Base-by-base conservation (phyloP, 2,113 vertebrate genomes). In the Halcyon malimbica region DNA sequence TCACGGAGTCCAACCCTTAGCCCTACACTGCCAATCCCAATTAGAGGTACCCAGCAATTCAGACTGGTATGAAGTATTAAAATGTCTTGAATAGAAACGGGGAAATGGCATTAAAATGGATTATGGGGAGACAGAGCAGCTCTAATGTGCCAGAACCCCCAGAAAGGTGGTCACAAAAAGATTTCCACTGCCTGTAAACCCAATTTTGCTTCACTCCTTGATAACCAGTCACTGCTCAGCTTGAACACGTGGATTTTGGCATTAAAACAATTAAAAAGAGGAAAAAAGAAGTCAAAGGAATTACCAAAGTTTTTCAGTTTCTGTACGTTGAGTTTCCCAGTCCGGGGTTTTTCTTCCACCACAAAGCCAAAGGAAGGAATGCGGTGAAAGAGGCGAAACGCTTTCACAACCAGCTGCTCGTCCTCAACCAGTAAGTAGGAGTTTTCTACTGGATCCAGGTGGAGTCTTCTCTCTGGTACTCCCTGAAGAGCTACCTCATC, bases 311-410 rank as follows among this genome's bases (percentile, higher is more conserved):
- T 98, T 59, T 98, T 98, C 23, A 99, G 97, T 16, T 98, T 97
- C 75, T 98, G 98, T 5, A 98, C 98, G 1, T 98, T 98, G 82
- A 99, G 98, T 92, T 96, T 98, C 6, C 99, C 99, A 0, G 98
- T 95, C 25, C 98, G 98, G 48, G 99, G 98, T 44, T 97, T 98
- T 94, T 99, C 99, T n/a, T 98, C 73, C 25, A 99, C 79, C 35
- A 98, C 97, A 87, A 99, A 99, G 3, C 99, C 99, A 57, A 99
- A 99, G 24, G 99, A 99, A 12, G 99, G 99, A 54, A 99, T 76
- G 35, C 99, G 98, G 83, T 99, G 99, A 77, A 98, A 99, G 25
- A 99, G 97, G 84, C 98, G 97, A 90, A 99, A 99, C 0, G 99
- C 99, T 81, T 98, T 98, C 20, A 99, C 97, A 6, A 97, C 95